Base-by-base conservation (phyloP, 2,113 vertebrate genomes). In the Urocynchramus pylzowi region DNA sequence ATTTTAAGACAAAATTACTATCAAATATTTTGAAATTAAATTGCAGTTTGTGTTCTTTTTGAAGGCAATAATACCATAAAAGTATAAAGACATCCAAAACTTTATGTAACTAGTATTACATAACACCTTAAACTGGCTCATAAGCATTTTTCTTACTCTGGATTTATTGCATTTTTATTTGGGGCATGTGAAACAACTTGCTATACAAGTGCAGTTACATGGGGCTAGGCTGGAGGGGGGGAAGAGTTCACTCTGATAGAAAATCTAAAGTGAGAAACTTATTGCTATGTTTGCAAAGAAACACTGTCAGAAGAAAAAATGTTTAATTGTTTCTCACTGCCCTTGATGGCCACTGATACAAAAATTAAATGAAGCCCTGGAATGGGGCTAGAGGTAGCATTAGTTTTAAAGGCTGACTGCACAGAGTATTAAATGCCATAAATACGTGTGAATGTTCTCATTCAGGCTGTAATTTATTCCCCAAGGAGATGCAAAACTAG, bases 381-480 rank as follows among this genome's bases (percentile, higher is more conserved):
- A 80, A 84, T 39, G 41, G 44, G 47, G 67, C 13, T 50, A 10
- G 70, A 49, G 86, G 35, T 7, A 39, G 65, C 16, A 16, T 33
- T 22, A 11, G 18, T 60, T 56, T 53, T 53, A 35, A 68, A 42
- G 69, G 73, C 77, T 47, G 69, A 39, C 22, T 8, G 89, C 86
- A 53, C 23, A 24, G 6, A 77, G 91, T 86, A 85, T 74, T 70
- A 79, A 79, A 63, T 91, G 84, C 73, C 88, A 84, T 69, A 75
- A 76, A 82, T 74, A 59, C 13, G 74, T 73, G 92, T 95, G 92
- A 97, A 92, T 95, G 95, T 97, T 89, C 96, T 95, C 95, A 96
- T 95, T 96, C 94, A 97, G 70, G 50, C 92, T 89, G 7, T 73
- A 91, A 97, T 91, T 95, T 89, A 91, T 77, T 93, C 95, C 93